Conservation (phyloP, 2,797 vertebrate genomes). For the Borostomias antarcticus region DNA sequence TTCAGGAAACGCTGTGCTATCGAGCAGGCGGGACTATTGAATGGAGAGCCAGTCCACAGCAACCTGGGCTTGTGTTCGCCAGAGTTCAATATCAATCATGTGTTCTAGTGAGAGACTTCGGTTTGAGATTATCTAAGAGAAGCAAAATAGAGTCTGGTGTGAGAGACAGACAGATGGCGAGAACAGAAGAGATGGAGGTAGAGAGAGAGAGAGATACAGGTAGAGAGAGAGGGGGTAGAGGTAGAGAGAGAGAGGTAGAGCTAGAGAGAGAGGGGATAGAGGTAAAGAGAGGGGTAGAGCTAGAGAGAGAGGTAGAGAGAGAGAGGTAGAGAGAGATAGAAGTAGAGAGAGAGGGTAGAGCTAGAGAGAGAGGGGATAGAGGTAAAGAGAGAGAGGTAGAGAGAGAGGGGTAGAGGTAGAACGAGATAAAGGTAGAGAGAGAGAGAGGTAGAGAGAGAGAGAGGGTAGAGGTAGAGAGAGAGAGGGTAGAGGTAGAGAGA, state of each 20-base stretch:
- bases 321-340: not conserved
- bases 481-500: not conserved
- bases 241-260: too few species aligned
- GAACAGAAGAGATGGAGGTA: too few species aligned
- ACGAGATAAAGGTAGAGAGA: not conserved
- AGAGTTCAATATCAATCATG: slow-evolving; percentile 53
- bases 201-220: too few species aligned
- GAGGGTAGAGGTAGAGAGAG: not conserved
- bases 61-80: slow-evolving; percentile 34
- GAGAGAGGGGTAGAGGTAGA: not conserved
- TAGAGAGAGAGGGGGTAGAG: too few species aligned
- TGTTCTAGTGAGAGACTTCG: slow-evolving; percentile 28
- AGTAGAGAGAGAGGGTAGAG: slow-evolving; percentile 11
- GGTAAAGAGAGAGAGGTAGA: slow-evolving; percentile 11
- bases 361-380: slow-evolving; percentile 14
- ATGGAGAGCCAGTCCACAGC: slow-evolving; percentile 35
- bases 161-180: too few species aligned
- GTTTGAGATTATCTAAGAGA: slow-evolving; percentile 19
- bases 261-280: too few species aligned
- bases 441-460: not conserved
- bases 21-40: slow-evolving; percentile 63
- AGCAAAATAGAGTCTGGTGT: too few species aligned
- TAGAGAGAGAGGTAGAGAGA: slow-evolving; percentile 17
- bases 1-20: slow-evolving; percentile 68
- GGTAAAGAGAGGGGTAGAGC: slow-evolving; percentile 18